phyloP scores from a whole-genome alignment of 2,113 vertebrate species.

The Lonchura striata region DNA sequence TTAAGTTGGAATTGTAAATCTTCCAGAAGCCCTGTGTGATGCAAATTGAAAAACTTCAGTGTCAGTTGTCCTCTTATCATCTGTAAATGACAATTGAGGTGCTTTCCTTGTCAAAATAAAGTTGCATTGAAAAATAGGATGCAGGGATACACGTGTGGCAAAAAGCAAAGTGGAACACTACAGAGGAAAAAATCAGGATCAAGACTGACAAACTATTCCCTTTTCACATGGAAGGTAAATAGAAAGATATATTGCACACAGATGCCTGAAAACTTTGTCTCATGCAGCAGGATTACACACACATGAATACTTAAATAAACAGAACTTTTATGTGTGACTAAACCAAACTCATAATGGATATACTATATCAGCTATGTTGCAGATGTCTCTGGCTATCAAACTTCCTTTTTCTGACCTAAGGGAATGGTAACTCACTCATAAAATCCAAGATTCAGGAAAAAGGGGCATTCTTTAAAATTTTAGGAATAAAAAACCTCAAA shows the following conservation, averaged over 20 bases:
- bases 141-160: background rate
- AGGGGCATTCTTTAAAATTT: background rate
- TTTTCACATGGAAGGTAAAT: background rate
- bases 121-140: background rate
- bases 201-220: background rate
- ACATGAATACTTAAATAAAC: slow-evolving; percentile 7
- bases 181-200: background rate
- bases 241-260: background rate
- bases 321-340: slow-evolving; percentile 3
- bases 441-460: background rate
- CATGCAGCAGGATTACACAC: slow-evolving; percentile 22
- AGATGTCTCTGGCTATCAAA: slow-evolving; percentile 4
- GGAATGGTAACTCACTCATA: background rate
- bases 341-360: background rate
- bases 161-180: background rate
- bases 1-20: background rate
- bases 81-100: background rate
- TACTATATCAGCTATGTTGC: background rate
- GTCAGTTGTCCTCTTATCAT: background rate
- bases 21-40: background rate
- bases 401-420: background rate
- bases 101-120: background rate
- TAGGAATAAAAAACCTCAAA: fast-evolving
- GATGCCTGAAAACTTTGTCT: slow-evolving; percentile 10
- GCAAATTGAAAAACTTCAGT: background rate